These are phyloP conservation scores for Hydrozoanthus gracilis DNA, from an alignment of 92 coral and sea anemone genomes.

Conservation along the genomic window DNA sequence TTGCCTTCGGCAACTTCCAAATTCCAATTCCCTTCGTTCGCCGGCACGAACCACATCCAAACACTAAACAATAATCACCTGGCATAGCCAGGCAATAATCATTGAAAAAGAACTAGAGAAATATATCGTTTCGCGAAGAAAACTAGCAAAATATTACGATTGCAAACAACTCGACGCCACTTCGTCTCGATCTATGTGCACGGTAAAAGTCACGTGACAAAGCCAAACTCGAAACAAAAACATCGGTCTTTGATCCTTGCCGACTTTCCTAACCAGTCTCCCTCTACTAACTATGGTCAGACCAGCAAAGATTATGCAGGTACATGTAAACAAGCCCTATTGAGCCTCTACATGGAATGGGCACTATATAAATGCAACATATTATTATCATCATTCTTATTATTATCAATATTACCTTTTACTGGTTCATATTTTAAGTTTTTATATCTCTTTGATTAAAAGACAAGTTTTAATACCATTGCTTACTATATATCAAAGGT, in stretches of 20 bases:
- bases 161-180: not conserved
- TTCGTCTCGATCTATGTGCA: constrained; percentile 17
- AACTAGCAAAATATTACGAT: not conserved
- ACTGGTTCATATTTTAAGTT: too few relatives aligned
- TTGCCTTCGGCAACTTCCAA: constrained; percentile 28
- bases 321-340: too few relatives aligned
- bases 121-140: not conserved
- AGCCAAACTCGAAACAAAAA: not conserved
- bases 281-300: constrained; percentile 22
- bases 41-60: constrained; percentile 33
- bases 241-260: constrained; percentile 8
- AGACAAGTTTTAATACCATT: too few relatives aligned
- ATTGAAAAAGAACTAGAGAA: constrained; percentile 7
- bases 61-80: constrained; percentile 31
- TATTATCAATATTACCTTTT: too few relatives aligned
- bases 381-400: too few relatives aligned
- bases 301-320: too few relatives aligned
- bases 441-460: too few relatives aligned
- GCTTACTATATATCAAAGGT: too few relatives aligned
- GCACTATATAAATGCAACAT: too few relatives aligned
- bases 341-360: too few relatives aligned
- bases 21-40: constrained; percentile 33
- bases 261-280: not conserved
- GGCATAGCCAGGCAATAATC: constrained; percentile 28
- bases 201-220: constrained; percentile 24